Conservation (phyloP, 2,113 vertebrate genomes). For the Cynopterus brachyotis region DNA sequence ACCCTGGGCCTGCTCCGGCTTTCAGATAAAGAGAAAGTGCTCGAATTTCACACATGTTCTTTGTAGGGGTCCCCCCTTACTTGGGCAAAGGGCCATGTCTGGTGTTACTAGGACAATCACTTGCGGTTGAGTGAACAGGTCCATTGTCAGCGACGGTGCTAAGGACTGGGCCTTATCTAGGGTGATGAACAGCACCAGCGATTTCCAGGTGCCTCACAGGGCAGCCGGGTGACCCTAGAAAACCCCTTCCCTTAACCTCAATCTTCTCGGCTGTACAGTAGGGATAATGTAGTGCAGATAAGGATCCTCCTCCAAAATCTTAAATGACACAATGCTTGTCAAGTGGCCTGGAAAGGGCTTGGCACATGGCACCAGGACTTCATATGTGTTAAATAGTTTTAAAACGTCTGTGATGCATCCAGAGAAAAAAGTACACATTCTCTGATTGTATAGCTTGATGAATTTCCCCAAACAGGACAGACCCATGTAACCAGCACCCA, state of each 20-base stretch:
- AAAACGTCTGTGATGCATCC: neutral
- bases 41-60: neutral
- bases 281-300: neutral
- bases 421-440: neutral
- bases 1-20: neutral
- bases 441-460: neutral
- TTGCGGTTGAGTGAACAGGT: neutral
- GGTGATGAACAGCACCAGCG: neutral
- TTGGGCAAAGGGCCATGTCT: neutral
- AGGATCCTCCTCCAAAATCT: neutral
- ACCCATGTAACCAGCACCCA: neutral
- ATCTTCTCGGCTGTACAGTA: neutral
- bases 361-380: neutral
- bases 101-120: neutral
- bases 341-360: neutral
- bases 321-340: neutral
- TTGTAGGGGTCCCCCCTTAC: neutral
- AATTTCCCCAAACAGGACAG: neutral
- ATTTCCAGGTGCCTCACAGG: neutral
- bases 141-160: neutral
- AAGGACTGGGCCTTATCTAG: neutral
- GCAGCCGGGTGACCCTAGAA: neutral
- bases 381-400: neutral
- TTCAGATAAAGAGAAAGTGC: slow-evolving; percentile 1
- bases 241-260: neutral